Evolutionary conservation across 2,797 vertebrate genomes (phyloP).

Genomic region (Morus bassanus): DNA sequence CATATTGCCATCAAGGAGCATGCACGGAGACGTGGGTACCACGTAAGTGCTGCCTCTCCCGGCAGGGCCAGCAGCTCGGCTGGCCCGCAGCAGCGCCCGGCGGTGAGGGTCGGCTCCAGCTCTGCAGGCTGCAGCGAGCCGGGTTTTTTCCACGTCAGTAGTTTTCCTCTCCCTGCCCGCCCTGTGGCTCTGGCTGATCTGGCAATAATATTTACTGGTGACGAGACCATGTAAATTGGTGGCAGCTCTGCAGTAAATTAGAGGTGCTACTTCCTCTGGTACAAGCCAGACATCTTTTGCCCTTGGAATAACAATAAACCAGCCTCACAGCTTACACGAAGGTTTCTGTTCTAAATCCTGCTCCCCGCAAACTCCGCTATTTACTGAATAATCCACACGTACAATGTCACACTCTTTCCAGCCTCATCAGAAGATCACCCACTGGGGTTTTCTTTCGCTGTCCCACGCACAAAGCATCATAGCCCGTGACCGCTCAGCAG

Average conservation of each 20-base stretch:
- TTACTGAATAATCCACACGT: neutral
- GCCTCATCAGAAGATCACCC: neutral
- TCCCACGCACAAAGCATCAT: neutral
- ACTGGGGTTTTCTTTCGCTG: neutral
- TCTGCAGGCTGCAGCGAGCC: rapidly evolving
- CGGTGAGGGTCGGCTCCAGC: neutral
- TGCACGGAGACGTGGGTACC: rapidly evolving
- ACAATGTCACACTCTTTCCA: rapidly evolving
- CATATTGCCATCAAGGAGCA: rapidly evolving
- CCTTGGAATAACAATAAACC: neutral
- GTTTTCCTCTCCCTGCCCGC: neutral
- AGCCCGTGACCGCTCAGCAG: rapidly evolving
- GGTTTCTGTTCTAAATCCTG: neutral
- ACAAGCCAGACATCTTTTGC: neutral
- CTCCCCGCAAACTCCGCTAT: rapidly evolving
- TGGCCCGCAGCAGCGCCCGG: neutral
- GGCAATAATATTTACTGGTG: neutral
- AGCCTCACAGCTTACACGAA: neutral
- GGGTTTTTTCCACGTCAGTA: rapidly evolving
- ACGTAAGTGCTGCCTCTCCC: rapidly evolving
- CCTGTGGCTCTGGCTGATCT: neutral
- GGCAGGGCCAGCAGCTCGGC: neutral
- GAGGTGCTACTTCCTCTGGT: neutral
- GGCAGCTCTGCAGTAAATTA: neutral
- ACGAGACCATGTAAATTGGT: neutral